These are phyloP conservation scores for Xestoiulus laeticollis DNA, from an alignment of 2,888 invertebrate species.

Conservation along the genomic window DNA sequence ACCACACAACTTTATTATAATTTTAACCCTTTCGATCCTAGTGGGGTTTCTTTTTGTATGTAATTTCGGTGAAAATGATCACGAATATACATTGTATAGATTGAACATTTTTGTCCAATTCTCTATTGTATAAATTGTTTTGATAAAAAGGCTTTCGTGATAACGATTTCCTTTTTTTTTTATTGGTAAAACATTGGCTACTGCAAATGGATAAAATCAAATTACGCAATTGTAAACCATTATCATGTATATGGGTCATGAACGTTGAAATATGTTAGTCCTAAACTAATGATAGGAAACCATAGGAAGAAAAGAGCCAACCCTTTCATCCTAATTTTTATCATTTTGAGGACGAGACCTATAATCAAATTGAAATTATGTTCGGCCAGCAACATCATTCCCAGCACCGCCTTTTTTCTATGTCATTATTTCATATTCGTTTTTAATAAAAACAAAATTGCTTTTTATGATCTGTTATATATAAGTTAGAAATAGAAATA, in stretches of 20 bases:
- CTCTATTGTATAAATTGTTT: too few species aligned
- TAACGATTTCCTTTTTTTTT: background rate
- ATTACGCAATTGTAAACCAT: background rate
- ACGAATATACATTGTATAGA: background rate
- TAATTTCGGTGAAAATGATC: background rate
- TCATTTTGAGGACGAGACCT: background rate
- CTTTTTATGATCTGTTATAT: background rate
- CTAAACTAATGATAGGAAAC: background rate
- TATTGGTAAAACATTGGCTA: background rate
- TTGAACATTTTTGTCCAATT: too few species aligned
- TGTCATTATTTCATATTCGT: background rate
- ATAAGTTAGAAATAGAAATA: background rate
- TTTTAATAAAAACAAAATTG: conserved; percentile 8
- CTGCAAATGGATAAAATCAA: background rate
- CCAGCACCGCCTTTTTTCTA: background rate
- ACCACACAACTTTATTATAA: background rate
- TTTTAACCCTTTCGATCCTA: conserved; percentile 13
- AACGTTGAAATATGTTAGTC: background rate
- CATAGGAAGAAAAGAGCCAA: background rate
- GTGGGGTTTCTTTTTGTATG: background rate
- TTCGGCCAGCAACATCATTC: background rate
- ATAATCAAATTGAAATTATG: background rate
- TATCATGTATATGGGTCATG: conserved; percentile 21
- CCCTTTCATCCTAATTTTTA: background rate
- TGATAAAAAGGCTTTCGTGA: background rate